Evolutionary conservation across 2,888 invertebrate genomes (phyloP), one percentile per base, ranked within the genome.

Genomic region (Agrotis segetum): DNA sequence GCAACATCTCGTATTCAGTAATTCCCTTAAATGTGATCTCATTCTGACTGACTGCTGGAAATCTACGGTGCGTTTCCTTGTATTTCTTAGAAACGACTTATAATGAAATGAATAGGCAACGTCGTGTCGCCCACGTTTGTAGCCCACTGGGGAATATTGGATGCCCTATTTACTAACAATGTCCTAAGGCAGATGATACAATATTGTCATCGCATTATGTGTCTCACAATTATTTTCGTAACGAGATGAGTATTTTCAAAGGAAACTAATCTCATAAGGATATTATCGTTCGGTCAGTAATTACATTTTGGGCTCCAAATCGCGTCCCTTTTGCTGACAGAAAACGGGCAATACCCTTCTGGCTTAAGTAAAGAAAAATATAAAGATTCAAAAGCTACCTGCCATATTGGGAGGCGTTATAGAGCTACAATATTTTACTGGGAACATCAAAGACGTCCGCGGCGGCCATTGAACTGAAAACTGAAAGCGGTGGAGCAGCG

Each of bases 401-500:
- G 89, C 78, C 87, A 83, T 74, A 82, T 81, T 83, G 80, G 77
- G 81, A 83, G 74, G 85, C 82, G 85, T 88, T 88, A 89, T 86
- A 87, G 85, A 88, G 88, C 90, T 89, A 90, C 90, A 90, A 90
- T 92, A 91, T 92, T 92, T 92, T 91, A 93, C 82, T 88, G 88
- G 88, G 84, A 86, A 93, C 92, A 92, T 95, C 95, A 95, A 95
- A 95, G 93, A 88, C 87, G 79, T 87, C 86, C 81, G 76, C 80
- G 68, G 85, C 87, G 89, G 85, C 85, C 91, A 90, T 88, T 93
- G 92, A 91, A 91, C 93, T 92, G 92, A 93, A 93, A 91, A 90
- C 90, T 88, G 89, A 89, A 90, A 84, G 87, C 88, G 86, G 72
- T 83, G 77, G 69, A 79, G 73, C 71, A 77, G 79, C 71, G 78